Conservation (phyloP, 1,140 invertebrate genomes). For the Cydia fagiglandana region DNA sequence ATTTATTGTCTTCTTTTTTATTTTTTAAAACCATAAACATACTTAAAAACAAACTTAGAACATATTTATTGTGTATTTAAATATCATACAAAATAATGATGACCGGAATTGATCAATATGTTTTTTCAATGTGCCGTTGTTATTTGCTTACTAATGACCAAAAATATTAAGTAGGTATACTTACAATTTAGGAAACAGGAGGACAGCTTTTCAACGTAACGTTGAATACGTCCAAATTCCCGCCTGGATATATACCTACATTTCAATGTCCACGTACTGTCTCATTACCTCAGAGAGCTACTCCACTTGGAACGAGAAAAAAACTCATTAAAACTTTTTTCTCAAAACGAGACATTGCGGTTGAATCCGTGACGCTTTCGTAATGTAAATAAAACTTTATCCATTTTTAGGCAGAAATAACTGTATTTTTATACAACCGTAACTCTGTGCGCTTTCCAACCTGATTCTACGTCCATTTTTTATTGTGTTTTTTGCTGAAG, state of each 20-base stretch:
- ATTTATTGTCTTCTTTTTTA: too few relatives aligned
- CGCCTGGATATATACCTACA: conserved; percentile 12
- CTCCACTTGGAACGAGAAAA: conserved; percentile 2
- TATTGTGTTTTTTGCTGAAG: background rate
- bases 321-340: conserved; percentile 49
- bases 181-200: too few relatives aligned
- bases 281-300: conserved; percentile 26
- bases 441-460: conserved; percentile 13
- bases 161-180: too few relatives aligned
- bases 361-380: conserved; percentile 34
- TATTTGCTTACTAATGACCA: too few relatives aligned
- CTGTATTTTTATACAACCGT: conserved; percentile 33
- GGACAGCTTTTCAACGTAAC: too few relatives aligned
- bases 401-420: conserved; percentile 41
- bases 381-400: conserved; percentile 47
- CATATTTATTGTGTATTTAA: too few relatives aligned
- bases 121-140: too few relatives aligned
- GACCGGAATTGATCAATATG: too few relatives aligned
- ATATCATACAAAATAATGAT: too few relatives aligned
- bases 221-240: conserved; percentile 1
- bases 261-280: conserved; percentile 27
- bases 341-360: conserved; percentile 25
- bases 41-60: too few relatives aligned
- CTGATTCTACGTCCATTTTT: conserved; percentile 19
- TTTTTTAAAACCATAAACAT: too few relatives aligned